phyloP scores from a whole-genome alignment of 2,797 vertebrate species.

The Danio kyathit region DNA sequence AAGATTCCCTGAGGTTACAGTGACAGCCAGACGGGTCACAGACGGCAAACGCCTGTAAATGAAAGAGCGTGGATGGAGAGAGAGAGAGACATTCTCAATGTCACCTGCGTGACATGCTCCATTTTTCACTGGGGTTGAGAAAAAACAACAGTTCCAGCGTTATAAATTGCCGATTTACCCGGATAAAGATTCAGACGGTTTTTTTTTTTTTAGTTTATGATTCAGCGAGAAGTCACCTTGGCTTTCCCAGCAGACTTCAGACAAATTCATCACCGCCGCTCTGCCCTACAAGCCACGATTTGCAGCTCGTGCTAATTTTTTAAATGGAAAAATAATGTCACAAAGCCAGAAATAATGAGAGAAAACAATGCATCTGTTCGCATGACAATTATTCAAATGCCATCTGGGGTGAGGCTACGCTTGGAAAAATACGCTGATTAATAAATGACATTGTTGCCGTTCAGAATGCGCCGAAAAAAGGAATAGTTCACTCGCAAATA shows the following conservation, averaged over 20 bases:
- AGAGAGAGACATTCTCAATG: constrained; percentile 58
- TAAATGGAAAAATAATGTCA: constrained; percentile 33
- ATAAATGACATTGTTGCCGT: constrained; percentile 53
- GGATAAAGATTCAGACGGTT: constrained; percentile 51
- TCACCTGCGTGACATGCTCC: constrained; percentile 62
- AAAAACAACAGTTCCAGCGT: constrained; percentile 56
- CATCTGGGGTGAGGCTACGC: constrained; percentile 54
- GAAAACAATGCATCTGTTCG: constrained; percentile 48
- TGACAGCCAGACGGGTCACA: constrained; percentile 65
- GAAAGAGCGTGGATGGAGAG: constrained; percentile 24
- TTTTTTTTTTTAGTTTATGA: constrained; percentile 44
- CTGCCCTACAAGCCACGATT: constrained; percentile 36
- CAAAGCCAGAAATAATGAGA: constrained; percentile 42
- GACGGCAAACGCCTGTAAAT: constrained; percentile 54
- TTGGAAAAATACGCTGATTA: constrained; percentile 53
- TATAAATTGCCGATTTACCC: constrained; percentile 57
- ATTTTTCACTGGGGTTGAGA: constrained; percentile 63
- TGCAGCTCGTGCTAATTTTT: constrained; percentile 43
- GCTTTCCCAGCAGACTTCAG: constrained; percentile 37
- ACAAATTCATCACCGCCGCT: constrained; percentile 37
- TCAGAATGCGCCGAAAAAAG: constrained; percentile 49
- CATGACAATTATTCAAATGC: constrained; percentile 56
- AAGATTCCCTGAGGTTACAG: constrained; percentile 67
- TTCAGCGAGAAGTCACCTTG: constrained; percentile 65
- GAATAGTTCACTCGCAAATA: constrained; percentile 43